Percentiles rank a stretch among this genome's conserved stretches.
These are phyloP conservation scores for Rissa tridactyla DNA, from an alignment of 2,113 vertebrate species.

Conservation along the genomic window DNA sequence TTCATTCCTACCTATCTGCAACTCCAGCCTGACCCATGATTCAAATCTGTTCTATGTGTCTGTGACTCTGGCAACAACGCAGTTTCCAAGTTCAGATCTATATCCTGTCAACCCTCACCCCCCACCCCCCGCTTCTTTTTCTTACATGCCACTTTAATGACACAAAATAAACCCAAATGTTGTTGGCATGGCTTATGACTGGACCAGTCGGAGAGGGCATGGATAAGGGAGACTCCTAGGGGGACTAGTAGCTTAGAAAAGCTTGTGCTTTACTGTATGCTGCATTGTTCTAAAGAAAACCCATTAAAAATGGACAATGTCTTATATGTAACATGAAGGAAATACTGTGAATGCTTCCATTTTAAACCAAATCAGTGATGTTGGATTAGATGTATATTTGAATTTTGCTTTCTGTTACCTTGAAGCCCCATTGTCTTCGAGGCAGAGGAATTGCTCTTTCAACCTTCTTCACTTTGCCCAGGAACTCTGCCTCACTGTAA, in stretches of 20 bases:
- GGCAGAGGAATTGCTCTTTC: neutral
- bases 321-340: neutral
- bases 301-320: neutral
- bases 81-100: neutral
- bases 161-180: neutral
- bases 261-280: neutral
- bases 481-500: neutral
- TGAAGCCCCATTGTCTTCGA: neutral
- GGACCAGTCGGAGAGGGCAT: neutral
- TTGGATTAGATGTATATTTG: neutral
- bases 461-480: neutral
- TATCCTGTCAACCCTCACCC: neutral
- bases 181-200: neutral
- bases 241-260: neutral
- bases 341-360: neutral
- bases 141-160: neutral
- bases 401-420: slow-evolving; percentile 7
- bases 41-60: neutral
- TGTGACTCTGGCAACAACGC: neutral
- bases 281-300: neutral
- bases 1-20: neutral
- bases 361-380: neutral
- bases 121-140: neutral
- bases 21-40: neutral
- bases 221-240: neutral